Evolutionary conservation across 2,113 vertebrate genomes (phyloP).

Genomic region (Catharus bicknelli): DNA sequence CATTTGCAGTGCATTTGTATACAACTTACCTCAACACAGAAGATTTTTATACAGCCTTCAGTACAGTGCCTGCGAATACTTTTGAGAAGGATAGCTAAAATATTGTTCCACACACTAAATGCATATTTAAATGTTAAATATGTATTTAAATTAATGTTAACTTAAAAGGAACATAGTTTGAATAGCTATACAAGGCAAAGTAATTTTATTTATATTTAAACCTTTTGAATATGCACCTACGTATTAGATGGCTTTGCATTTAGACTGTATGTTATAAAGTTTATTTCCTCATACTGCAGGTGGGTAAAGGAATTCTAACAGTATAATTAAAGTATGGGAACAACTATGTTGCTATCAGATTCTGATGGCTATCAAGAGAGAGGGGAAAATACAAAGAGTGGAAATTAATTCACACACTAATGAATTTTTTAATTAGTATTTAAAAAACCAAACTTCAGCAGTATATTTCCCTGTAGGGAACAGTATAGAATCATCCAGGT

Average conservation of each 20-base stretch:
- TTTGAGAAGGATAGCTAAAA: neutral
- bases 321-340: slow-evolving; percentile 58
- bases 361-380: slow-evolving; percentile 68
- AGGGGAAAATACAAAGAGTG: slow-evolving; percentile 58
- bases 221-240: neutral
- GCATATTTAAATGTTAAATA: neutral
- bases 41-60: neutral
- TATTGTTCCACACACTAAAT: neutral
- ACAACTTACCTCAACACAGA: neutral
- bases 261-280: neutral
- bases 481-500: slow-evolving; percentile 68
- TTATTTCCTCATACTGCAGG: neutral
- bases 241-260: neutral
- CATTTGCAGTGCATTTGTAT: neutral
- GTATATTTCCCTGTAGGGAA: slow-evolving; percentile 70
- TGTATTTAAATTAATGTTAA: no score
- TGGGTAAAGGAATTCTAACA: neutral
- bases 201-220: neutral
- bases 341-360: slow-evolving; percentile 42
- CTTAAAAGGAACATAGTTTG: neutral
- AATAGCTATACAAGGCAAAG: neutral
- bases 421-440: slow-evolving; percentile 81
- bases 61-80: neutral
- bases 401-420: slow-evolving; percentile 77
- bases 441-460: slow-evolving; percentile 73